Evolutionary conservation across 1,140 invertebrate species (phyloP).

Genomic region (Lethrus apterus): DNA sequence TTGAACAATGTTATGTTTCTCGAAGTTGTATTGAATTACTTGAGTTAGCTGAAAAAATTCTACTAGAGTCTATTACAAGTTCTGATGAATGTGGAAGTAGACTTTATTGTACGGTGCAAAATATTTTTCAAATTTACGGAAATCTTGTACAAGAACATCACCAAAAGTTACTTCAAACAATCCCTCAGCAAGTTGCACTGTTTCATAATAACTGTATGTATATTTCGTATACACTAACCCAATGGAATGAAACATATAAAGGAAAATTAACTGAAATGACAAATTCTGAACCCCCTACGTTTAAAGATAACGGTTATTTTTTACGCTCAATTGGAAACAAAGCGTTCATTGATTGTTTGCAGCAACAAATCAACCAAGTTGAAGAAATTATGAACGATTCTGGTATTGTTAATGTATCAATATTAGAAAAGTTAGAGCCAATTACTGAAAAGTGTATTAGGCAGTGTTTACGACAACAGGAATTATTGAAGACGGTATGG

Average conservation of each 20-base stretch:
- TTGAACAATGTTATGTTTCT: conserved; percentile 54
- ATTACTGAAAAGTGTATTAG: conserved; percentile 64
- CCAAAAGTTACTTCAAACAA: conserved; percentile 65
- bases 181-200: conserved; percentile 82
- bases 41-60: conserved; percentile 59
- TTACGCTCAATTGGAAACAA: conserved; percentile 45
- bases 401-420: conserved; percentile 18
- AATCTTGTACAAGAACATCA: conserved; percentile 71
- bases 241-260: conserved; percentile 37
- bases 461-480: conserved; percentile 76
- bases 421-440: conserved; percentile 48
- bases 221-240: conserved; percentile 67
- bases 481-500: conserved; percentile 82
- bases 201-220: conserved; percentile 93
- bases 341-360: conserved; percentile 36
- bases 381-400: conserved; percentile 37
- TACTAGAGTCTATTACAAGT: conserved; percentile 61
- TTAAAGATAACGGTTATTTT: conserved; percentile 33
- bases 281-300: conserved; percentile 6
- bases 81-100: background rate
- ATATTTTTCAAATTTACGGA: conserved; percentile 73
- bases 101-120: conserved; percentile 48
- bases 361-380: conserved; percentile 35
- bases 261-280: background rate
- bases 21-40: conserved; percentile 54